Base-by-base conservation (phyloP, 2,113 vertebrate genomes). In the Melanotaenia duboulayi region DNA sequence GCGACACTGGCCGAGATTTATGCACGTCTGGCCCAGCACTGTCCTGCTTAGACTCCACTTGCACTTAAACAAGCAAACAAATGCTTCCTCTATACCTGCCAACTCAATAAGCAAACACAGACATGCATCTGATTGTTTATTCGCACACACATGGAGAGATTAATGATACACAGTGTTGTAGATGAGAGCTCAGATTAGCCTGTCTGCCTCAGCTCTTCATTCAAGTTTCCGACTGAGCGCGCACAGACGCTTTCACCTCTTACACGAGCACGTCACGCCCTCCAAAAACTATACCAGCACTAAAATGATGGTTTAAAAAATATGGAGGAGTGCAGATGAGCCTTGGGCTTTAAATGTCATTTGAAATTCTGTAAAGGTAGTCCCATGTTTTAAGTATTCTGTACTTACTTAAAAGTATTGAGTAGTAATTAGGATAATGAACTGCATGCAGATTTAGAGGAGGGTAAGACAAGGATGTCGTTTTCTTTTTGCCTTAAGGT, bases 121-220 rank as follows among this genome's bases (percentile, higher is more conserved):
- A 49, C 35, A 0, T 1, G 22, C 28, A 52, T 37, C 39, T n/a
- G 11, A 16, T 11, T 0, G 51, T 35, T 74, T 72, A 68, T 58
- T 54, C 42, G 0, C 2, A 24, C 44, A 58, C 67, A 23, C 55
- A 44, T n/a, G n/a, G 65, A 17, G 67, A 65, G 77, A 73, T 67
- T 54, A 84, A 39, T 42, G 68, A 48, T 42, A 65, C 11, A n/a
- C 46, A 28, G 62, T 58, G 65, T 24, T 40, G 23, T 2, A 8
- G 61, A 35, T 63, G 46, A 74, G 71, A 68, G 72, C 84, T 80
- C 71, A 73, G 86, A 88, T 89, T 85, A 85, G 49, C 50, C 82
- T 19, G 78, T 87, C 63, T 85, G 85, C 20, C 17, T 11, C 51
- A 52, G 49, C 13, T 20, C 59, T 59, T 72, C 78, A 76, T 75